phyloP scores from a whole-genome alignment of 64 coral and sea anemone species.

The Pocillopora verrucosa region DNA sequence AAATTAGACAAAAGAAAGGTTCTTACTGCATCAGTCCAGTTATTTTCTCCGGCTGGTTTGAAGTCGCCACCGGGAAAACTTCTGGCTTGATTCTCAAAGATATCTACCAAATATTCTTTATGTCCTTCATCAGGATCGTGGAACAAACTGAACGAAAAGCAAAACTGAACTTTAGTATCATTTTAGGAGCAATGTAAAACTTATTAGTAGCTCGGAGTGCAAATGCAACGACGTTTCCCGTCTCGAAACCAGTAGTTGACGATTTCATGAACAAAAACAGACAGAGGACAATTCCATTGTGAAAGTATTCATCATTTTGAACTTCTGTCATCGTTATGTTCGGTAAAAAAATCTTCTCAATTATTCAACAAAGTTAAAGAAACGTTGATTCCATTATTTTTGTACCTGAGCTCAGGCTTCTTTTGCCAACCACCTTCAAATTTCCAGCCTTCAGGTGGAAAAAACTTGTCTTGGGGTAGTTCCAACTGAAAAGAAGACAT shows the following conservation, averaged over 20 bases:
- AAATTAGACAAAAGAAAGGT: background rate
- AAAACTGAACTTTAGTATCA: too few relatives aligned
- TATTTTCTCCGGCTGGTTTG: slow-evolving; percentile 32
- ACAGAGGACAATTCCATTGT: background rate
- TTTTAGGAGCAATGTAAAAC: too few relatives aligned
- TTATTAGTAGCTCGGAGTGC: too few relatives aligned
- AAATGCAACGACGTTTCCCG: too few relatives aligned
- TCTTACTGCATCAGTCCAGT: slow-evolving; percentile 75
- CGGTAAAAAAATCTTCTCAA: too few relatives aligned
- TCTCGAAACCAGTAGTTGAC: too few relatives aligned
- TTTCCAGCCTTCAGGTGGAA: slow-evolving; percentile 63
- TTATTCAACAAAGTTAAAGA: too few relatives aligned
- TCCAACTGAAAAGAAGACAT: slow-evolving; percentile 26
- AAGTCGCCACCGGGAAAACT: slow-evolving; percentile 80
- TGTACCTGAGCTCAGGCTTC: slow-evolving; percentile 65
- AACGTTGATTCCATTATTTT: too few relatives aligned
- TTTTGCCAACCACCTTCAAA: slow-evolving; percentile 76
- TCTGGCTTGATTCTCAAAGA: slow-evolving; percentile 74
- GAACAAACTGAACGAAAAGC: slow-evolving; percentile 13
- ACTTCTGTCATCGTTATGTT: too few relatives aligned
- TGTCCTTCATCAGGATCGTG: slow-evolving; percentile 68
- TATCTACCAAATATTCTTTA: slow-evolving; percentile 66
- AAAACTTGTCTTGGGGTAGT: slow-evolving; percentile 58
- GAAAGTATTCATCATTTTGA: too few relatives aligned
- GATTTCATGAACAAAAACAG: background rate